Base-by-base conservation (phyloP, 1,140 invertebrate genomes). In the Pachyrhynchus sulphureomaculatus region DNA sequence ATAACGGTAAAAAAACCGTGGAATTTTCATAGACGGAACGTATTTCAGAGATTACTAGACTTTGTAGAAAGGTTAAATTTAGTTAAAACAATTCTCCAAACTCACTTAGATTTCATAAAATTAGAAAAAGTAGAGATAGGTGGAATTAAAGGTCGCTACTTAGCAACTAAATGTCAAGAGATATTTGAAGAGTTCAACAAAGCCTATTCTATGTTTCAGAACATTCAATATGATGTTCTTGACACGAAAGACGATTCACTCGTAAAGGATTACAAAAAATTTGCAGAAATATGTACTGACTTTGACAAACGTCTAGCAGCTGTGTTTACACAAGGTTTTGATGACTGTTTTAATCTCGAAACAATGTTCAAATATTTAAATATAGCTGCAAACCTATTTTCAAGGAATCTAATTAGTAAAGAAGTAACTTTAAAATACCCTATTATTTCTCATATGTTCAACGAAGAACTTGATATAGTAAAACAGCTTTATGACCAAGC, bases 61-160 rank as follows among this genome's bases (percentile, higher is more conserved):
- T 92, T 88, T 76, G 75, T 86, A 58, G 79, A 86, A 34, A 77
- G 88, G 48, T 77, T 84, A 1, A 72, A 70, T 55, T 75, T 83
- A 74, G 80, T 85, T 8, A 76, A 92, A 81, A 72, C 79, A 3
- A 82, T 94, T 65, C 84, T 93, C 61, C 82, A 87, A 36, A 85
- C 86, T 0, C 85, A 86, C 0, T 76, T 86, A 4, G 92, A 95
- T 74, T 93, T 93, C 70, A 74, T 88, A n/a, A 93, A 93, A 73
- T 73, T 95, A 45, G 93, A 95, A 76, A 92, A 90, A 75, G 83
- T 94, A 6, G 92, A 95, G 77, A 84, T 94, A 60, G 87, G 86
- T 47, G 90, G 92, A 1, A 79, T 91, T 12, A 84, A 88, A 73
- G 89, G 90, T 13, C 86, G 87, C 70, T 81, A 78, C 39, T 78